Base-by-base conservation (phyloP, 2,888 invertebrate genomes). In the Scelioninae gen. 1 region DNA sequence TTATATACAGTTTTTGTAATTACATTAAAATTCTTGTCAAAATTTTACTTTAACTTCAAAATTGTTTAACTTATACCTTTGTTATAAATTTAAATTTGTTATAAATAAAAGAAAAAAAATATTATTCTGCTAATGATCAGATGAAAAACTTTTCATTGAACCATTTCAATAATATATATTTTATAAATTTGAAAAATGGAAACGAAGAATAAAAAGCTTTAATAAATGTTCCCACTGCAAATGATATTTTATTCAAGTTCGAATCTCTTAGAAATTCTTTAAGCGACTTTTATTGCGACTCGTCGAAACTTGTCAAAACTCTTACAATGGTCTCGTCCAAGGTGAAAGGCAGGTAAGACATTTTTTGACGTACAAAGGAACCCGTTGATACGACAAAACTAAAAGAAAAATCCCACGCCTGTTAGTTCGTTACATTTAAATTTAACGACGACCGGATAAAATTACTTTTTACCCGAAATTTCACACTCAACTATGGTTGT, bases 281-380 rank as follows among this genome's bases (percentile, higher is more conserved):
- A 55, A 47, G 45, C n/a, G 23, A 23, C 29, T 65, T 38, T 23
- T 38, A 34, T 38, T 0, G 68, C 16, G 45, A 45, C 68, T 66
- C 29, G 53, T 66, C 66, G 40, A 40, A 66, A 66, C 66, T 68
- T 45, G 68, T 55, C 68, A 34, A 56, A 68, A 68, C 68, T 56
- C 23, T n/a, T 16, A 43, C 55, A 66, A 66, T 53, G 23, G 40
- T 23, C 11, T 8, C 5, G 16, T 23, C 23, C 68, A 56, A 66
- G 68, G 68, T 68, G 45, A 68, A 68, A 68, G 55, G 45, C 40
- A 34, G 16, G 45, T 16, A 32, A 31, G 34, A 7, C 16, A n/a
- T 49, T 63, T 34, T 63, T 15, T 15, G 49, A 49, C 63, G 49
- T 31, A 31, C 31, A 13, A 62, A 62, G 34, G 40, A 11, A 56